Base-by-base conservation (phyloP, 2,888 invertebrate species). In the Chydorus sphaericus region DNA sequence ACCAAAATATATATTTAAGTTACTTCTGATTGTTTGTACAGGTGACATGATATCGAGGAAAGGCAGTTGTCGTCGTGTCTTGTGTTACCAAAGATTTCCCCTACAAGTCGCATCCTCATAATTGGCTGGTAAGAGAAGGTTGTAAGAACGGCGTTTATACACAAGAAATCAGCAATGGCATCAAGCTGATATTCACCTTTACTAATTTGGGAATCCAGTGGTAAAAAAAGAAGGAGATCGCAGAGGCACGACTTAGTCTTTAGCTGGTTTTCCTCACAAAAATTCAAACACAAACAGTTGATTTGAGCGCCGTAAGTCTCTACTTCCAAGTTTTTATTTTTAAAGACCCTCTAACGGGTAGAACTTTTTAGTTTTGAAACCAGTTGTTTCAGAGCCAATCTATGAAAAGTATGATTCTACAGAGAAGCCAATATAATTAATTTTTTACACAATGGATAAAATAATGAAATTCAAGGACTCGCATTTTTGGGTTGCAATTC, bases 321-420 rank as follows among this genome's bases (percentile, higher is more conserved):
- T 94, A 93, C 73, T 96, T 96, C 75, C 94, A 96, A 83, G 93
- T 90, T 61, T 93, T 92, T 67, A 75, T n/a, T n/a, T 92, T 59
- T 81, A 82, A 69, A 78, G 79, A 36, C 74, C 77, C 36, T 75
- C 77, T 44, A 77, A 77, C 62, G 80, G 80, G 36, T 81, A 82
- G 65, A 85, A 82, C 65, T 82, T 80, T 7, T 72, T 78, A 31
- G 80, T 83, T 1, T 73, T 89, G 30, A 69, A 75, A 18, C 86
- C 94, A 0, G 82, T 90, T 23, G 87, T 90, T 26, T 92, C 92
- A 1, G 87, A 93, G 62, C 81, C 89, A 29, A 93, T 96, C 65
- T 92, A 82, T 71, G 94, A 96, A 71, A 94, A 93, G 78, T n/a
- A n/a, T n/a, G n/a, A n/a, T n/a, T 26, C n/a, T n/a, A n/a, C n/a